Percentiles rank a stretch among this genome's conserved stretches.
Conservation (phyloP, 2,113 vertebrate species). For the Albula glossodonta region DNA sequence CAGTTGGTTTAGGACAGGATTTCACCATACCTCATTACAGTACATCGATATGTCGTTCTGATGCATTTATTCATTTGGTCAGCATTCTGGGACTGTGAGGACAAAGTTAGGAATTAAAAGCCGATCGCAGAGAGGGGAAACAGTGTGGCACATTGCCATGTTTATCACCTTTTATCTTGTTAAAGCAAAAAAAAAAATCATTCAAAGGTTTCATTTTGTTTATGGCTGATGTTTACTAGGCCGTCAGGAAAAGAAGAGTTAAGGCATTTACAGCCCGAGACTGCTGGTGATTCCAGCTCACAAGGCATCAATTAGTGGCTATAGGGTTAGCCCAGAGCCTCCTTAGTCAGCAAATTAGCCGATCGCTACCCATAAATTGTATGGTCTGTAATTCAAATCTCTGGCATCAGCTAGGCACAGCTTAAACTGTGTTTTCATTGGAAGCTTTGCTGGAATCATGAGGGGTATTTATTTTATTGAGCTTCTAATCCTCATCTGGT, state of each 20-base stretch:
- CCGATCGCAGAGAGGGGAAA: background rate
- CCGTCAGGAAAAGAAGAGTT: constrained; percentile 39
- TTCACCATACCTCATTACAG: background rate
- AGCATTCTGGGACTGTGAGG: background rate
- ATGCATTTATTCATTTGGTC: background rate
- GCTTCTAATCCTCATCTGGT: constrained; percentile 63
- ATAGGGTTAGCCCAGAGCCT: constrained; percentile 56
- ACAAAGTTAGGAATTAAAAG: background rate
- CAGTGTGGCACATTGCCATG: background rate
- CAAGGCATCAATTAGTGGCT: constrained; percentile 61
- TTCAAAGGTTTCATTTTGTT: background rate
- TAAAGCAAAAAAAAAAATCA: background rate
- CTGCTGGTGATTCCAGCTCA: constrained; percentile 43
- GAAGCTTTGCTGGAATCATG: constrained; percentile 53
- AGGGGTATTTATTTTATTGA: constrained; percentile 51
- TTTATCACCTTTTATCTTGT: background rate
- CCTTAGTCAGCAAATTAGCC: constrained; percentile 74
- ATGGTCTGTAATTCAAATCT: constrained; percentile 62
- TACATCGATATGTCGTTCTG: background rate
- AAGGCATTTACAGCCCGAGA: constrained; percentile 49
- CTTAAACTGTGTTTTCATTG: constrained; percentile 67
- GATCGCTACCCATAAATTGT: constrained; percentile 69
- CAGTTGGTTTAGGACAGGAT: background rate
- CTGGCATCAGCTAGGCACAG: constrained; percentile 56
- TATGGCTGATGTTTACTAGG: background rate